Conservation (phyloP, 2,113 vertebrate species). For the Sprattus sprattus region DNA sequence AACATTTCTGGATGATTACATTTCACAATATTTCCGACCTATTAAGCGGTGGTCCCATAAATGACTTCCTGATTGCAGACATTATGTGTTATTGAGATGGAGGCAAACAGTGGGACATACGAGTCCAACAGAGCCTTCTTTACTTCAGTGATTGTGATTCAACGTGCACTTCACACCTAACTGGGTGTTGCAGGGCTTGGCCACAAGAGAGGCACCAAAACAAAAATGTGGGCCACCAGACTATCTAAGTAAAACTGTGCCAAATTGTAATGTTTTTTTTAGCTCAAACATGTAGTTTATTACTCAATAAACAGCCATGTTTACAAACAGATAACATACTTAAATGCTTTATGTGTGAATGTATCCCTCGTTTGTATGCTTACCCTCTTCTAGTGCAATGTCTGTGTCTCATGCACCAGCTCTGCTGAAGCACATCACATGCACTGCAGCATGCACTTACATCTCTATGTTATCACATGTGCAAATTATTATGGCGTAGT, state of each 20-base stretch:
- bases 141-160: not conserved
- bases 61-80: not conserved
- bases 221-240: not conserved
- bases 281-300: not conserved
- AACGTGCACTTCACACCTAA: not conserved
- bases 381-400: not conserved
- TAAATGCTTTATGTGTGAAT: not conserved
- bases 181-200: not conserved
- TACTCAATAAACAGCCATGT: not conserved
- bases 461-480: not conserved
- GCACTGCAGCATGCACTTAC: not conserved
- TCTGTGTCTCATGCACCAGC: not conserved
- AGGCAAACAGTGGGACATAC: not conserved
- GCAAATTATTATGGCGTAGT: not conserved
- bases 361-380: not conserved
- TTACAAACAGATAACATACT: not conserved
- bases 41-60: not conserved
- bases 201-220: not conserved
- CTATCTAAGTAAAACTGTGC: not conserved
- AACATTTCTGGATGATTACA: constrained; percentile 11
- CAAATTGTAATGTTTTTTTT: not conserved
- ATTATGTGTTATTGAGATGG: not conserved
- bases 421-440: not conserved
- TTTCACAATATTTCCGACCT: constrained; percentile 1
- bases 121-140: not conserved